These are phyloP conservation scores for Ectropis crepuscularia DNA, from an alignment of 2,888 invertebrate genomes.

Conservation along the genomic window DNA sequence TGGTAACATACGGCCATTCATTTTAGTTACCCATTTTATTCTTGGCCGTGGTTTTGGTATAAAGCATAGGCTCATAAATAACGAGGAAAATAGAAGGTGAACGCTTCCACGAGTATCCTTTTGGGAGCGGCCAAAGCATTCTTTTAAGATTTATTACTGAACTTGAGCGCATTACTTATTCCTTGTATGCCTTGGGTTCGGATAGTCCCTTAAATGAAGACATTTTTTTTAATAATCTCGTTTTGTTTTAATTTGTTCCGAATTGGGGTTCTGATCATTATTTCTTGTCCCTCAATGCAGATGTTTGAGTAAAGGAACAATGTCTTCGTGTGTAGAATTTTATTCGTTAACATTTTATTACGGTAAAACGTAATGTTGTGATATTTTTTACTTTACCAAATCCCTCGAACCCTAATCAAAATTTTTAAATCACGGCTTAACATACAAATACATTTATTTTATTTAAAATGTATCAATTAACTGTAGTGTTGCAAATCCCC, in stretches of 20 bases:
- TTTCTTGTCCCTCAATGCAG: constrained; percentile 37
- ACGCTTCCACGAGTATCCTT: constrained; percentile 83
- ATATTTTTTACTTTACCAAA: background rate
- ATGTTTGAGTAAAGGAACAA: constrained; percentile 36
- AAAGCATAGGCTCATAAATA: constrained; percentile 84
- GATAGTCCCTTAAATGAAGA: constrained; percentile 67
- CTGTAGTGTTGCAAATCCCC: constrained; percentile 13
- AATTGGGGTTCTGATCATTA: constrained; percentile 37
- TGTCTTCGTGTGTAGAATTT: constrained; percentile 37
- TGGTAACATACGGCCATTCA: constrained; percentile 75
- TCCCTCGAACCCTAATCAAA: background rate
- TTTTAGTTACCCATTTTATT: constrained; percentile 83
- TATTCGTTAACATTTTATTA: too few relatives aligned
- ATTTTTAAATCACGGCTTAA: constrained; percentile 8
- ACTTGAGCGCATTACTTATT: constrained; percentile 83
- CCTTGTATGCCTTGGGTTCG: constrained; percentile 77
- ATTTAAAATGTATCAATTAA: constrained; percentile 12
- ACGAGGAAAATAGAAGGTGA: constrained; percentile 83
- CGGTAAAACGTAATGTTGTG: constrained; percentile 4
- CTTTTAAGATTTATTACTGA: constrained; percentile 84
- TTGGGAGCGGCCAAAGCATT: constrained; percentile 83
- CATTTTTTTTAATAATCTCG: constrained; percentile 57
- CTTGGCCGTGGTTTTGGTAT: constrained; percentile 79
- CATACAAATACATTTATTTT: constrained; percentile 16
- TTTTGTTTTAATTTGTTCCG: constrained; percentile 43